phyloP scores from a whole-genome alignment of 2,888 invertebrate species.

The Dioctria rufipes region DNA sequence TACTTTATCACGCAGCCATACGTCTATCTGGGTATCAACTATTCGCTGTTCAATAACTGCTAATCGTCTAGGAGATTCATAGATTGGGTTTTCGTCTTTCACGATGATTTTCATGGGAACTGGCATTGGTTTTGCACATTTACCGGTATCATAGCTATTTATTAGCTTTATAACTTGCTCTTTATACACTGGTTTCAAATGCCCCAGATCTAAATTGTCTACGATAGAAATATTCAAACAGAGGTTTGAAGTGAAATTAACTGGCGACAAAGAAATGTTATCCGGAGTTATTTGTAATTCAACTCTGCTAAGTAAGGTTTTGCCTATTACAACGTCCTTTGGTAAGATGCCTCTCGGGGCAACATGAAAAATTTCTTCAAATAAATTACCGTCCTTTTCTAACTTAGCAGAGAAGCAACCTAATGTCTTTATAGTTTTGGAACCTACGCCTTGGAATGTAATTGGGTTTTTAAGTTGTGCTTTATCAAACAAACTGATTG shows the following conservation, averaged over 20 bases:
- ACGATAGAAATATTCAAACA: no score
- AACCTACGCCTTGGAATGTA: neutral
- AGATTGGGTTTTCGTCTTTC: neutral
- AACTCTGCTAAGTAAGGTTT: no score
- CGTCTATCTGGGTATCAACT: neutral
- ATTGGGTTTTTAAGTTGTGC: neutral
- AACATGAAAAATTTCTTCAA: neutral
- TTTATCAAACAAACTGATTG: neutral
- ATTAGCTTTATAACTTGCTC: no score
- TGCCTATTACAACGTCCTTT: neutral
- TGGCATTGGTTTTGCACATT: neutral
- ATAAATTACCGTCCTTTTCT: neutral
- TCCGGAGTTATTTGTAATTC: no score
- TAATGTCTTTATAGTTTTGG: neutral
- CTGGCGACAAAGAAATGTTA: no score
- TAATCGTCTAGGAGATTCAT: neutral
- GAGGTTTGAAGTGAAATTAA: no score
- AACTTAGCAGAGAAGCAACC: neutral
- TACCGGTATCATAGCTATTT: no score
- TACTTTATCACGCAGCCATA: neutral
- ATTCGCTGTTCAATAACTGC: neutral
- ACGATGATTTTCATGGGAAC: neutral
- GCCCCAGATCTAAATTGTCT: no score
- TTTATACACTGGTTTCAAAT: no score
- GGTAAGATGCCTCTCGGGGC: neutral